phyloP scores from a whole-genome alignment of 2,888 invertebrate genomes.

The Eumerus sabulonum region DNA sequence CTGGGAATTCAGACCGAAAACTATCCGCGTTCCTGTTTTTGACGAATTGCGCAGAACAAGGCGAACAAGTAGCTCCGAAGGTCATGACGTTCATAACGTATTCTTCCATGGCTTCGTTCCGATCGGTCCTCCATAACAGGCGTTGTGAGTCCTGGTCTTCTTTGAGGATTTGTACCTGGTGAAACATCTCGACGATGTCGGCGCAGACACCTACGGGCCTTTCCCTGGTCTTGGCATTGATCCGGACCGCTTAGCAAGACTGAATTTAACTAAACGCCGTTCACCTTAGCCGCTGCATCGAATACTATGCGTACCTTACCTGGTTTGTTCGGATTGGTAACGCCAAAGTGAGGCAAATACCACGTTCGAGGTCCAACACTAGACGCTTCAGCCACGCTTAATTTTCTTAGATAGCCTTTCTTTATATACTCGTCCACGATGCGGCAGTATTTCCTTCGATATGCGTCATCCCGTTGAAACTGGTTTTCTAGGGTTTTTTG shows the following conservation, averaged over 20 bases:
- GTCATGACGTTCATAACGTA: slow-evolving; percentile 23
- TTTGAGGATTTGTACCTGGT: slow-evolving; percentile 2
- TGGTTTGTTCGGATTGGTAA: slow-evolving; percentile 1
- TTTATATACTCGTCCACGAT: no score
- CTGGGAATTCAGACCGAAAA: neutral
- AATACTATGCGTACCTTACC: slow-evolving; percentile 11
- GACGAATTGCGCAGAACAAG: slow-evolving; percentile 55
- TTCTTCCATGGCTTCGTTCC: neutral
- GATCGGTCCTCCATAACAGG: slow-evolving; percentile 21
- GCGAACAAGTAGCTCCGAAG: slow-evolving; percentile 38
- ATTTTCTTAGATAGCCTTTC: no score
- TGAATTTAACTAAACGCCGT: slow-evolving; percentile 22
- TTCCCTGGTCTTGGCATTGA: slow-evolving; percentile 15
- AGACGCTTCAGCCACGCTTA: no score
- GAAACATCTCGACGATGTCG: slow-evolving; percentile 17
- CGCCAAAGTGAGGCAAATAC: neutral
- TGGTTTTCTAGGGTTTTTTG: neutral
- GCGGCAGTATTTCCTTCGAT: no score
- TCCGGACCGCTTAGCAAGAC: slow-evolving; percentile 13
- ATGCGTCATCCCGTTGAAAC: neutral
- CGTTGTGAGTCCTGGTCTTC: slow-evolving; percentile 19
- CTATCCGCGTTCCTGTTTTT: slow-evolving; percentile 39
- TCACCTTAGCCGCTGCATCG: neutral
- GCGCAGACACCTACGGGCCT: slow-evolving; percentile 1
- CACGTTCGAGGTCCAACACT: no score